These are phyloP conservation scores for Drosophila greeni DNA, from an alignment of 2,888 invertebrate species.

Conservation along the genomic window DNA sequence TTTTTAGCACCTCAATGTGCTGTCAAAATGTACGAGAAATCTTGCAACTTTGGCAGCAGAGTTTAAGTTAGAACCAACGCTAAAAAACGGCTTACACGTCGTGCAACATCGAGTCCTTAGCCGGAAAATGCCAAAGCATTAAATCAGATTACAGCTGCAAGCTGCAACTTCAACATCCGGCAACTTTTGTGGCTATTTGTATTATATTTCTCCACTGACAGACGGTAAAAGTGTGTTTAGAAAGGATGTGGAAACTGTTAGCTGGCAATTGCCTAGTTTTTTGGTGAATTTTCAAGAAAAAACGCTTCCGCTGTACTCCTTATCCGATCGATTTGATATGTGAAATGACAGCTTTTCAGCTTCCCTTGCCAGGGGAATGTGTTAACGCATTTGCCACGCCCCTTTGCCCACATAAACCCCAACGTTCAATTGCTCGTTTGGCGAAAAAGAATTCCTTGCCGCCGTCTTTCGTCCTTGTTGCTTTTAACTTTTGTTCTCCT, in stretches of 20 bases:
- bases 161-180: neutral
- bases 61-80: neutral
- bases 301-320: neutral
- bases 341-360: conserved; percentile 1
- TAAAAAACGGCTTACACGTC: neutral
- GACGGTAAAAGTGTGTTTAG: neutral
- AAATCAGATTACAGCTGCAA: neutral
- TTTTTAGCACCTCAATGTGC: neutral
- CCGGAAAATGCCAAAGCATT: neutral
- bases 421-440: conserved; percentile 57
- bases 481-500: conserved; percentile 48
- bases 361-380: conserved; percentile 13
- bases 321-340: conserved; percentile 2
- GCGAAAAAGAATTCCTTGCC: conserved; percentile 25
- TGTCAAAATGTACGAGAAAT: neutral
- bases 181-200: neutral
- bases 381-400: conserved; percentile 41
- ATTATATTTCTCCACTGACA: neutral
- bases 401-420: conserved; percentile 29
- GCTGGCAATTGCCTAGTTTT: neutral
- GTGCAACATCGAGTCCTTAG: neutral
- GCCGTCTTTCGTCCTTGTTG: conserved; percentile 1
- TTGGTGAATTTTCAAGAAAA: neutral
- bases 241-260: neutral
- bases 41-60: neutral